Conservation (phyloP, 2,113 vertebrate species). For the Heterocephalus glaber region DNA sequence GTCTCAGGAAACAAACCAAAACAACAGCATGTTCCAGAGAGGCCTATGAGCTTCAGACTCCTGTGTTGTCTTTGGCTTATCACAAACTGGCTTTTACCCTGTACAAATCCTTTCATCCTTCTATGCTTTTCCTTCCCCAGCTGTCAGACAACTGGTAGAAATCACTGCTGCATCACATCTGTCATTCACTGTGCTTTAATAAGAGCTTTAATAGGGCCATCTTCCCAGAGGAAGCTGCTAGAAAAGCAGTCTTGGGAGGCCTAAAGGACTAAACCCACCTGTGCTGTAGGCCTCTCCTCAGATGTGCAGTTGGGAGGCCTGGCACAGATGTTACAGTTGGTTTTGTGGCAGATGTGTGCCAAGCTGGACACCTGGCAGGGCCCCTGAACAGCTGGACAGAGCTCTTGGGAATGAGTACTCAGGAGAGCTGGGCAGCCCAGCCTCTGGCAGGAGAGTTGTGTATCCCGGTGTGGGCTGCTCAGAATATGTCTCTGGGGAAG, state of each 20-base stretch:
- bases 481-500: neutral
- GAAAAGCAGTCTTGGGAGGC: conserved; percentile 15
- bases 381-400: neutral
- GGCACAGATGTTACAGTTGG: neutral
- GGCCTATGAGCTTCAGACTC: neutral
- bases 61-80: neutral
- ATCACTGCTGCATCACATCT: neutral
- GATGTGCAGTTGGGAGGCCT: neutral
- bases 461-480: neutral
- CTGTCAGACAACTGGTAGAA: neutral
- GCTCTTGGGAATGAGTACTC: neutral
- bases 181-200: neutral
- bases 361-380: neutral
- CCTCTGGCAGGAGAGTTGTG: neutral
- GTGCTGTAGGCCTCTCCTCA: neutral
- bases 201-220: neutral
- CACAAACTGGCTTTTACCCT: neutral
- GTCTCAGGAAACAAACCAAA: neutral
- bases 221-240: neutral
- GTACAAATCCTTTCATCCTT: neutral
- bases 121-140: neutral
- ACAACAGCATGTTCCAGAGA: neutral
- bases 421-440: neutral
- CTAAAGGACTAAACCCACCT: neutral
- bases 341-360: neutral